A percentile compares a stretch with the other conserved stretches of the same genome.
Conservation (phyloP, 2,797 vertebrate genomes). For the Gallirallus australis region DNA sequence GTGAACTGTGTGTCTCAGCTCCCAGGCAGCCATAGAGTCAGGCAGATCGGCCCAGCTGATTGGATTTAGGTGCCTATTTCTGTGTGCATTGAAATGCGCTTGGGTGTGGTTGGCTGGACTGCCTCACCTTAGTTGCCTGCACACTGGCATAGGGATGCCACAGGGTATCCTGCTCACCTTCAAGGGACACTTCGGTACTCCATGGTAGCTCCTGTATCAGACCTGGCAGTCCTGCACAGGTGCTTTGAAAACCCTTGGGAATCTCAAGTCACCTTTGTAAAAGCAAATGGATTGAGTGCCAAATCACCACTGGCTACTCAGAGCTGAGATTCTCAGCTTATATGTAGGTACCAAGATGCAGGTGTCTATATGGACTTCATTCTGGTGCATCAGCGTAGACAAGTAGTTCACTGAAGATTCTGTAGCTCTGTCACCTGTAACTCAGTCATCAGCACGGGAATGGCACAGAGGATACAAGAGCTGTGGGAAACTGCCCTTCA, state of each 20-base stretch:
- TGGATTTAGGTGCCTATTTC: background rate
- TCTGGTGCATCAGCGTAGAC: background rate
- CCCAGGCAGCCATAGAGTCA: background rate
- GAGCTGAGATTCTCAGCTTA: background rate
- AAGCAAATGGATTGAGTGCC: background rate
- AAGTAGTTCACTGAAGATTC: background rate
- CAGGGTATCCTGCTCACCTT: background rate
- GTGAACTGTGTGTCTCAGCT: background rate
- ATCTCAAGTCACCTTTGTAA: background rate
- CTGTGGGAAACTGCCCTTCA: background rate
- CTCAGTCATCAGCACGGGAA: background rate
- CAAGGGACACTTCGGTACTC: background rate
- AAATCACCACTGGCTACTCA: background rate
- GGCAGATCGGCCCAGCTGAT: background rate
- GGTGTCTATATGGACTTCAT: background rate
- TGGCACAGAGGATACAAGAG: background rate
- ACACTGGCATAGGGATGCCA: fast-evolving
- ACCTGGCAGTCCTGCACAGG: background rate
- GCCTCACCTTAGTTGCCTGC: background rate
- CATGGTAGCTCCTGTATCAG: background rate
- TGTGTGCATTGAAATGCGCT: background rate
- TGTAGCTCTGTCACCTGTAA: background rate
- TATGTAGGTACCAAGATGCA: background rate
- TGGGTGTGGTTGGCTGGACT: background rate
- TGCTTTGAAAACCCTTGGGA: background rate